phyloP scores from a whole-genome alignment of 2,888 invertebrate genomes.

The Proisotoma minuta region DNA sequence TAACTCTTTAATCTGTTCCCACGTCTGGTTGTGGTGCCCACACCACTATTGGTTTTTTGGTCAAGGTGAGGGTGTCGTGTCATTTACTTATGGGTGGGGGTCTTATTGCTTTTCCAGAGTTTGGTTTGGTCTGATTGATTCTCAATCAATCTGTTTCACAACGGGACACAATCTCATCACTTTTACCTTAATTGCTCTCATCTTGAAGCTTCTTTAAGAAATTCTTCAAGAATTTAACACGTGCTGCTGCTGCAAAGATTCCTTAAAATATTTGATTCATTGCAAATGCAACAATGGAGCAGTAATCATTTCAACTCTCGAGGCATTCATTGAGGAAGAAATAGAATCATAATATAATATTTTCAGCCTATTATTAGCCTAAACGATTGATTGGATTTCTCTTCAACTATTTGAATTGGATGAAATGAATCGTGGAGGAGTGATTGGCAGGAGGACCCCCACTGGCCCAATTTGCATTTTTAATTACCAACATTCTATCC shows the following conservation, averaged over 20 bases:
- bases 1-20: too few relatives aligned
- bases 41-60: too few relatives aligned
- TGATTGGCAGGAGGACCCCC: slow-evolving; percentile 29
- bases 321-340: too few relatives aligned
- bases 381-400: neutral
- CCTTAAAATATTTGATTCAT: slow-evolving; percentile 1
- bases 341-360: neutral
- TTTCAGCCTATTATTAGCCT: neutral
- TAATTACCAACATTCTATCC: slow-evolving; percentile 42
- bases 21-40: too few relatives aligned
- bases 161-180: too few relatives aligned
- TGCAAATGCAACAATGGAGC: neutral
- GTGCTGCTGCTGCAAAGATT: too few relatives aligned
- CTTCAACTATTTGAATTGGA: too few relatives aligned
- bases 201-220: neutral
- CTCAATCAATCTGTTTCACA: slow-evolving; percentile 37
- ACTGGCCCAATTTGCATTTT: slow-evolving; percentile 47
- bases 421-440: neutral
- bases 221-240: too few relatives aligned
- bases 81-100: neutral
- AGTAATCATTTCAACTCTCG: neutral
- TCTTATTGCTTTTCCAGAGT: too few relatives aligned
- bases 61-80: neutral
- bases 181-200: too few relatives aligned
- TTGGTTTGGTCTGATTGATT: slow-evolving; percentile 27